These are phyloP conservation scores for Plectus sambesii DNA, from an alignment of 1,140 invertebrate species.

Conservation along the genomic window DNA sequence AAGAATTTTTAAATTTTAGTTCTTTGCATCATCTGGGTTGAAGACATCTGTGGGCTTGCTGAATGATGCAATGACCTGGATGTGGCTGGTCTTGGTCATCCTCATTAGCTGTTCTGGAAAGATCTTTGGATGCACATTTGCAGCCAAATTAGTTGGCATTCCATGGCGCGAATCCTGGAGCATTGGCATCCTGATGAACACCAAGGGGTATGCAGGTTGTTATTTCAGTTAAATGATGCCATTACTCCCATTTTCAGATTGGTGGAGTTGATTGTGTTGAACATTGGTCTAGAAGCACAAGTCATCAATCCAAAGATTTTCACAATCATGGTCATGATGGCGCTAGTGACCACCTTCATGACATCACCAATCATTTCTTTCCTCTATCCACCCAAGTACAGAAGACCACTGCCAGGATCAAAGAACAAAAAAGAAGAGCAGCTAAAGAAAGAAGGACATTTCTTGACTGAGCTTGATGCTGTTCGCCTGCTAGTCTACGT, in stretches of 20 bases:
- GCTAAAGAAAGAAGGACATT: no score
- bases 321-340: slow-evolving; percentile 15
- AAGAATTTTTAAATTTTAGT: slow-evolving; percentile 3
- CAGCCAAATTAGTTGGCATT: slow-evolving; percentile 13
- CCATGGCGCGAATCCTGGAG: slow-evolving; percentile 16
- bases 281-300: slow-evolving; percentile 15
- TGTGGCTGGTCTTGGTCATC: slow-evolving; percentile 13
- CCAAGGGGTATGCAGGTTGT: slow-evolving; percentile 3
- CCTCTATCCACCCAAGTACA: slow-evolving; percentile 14
- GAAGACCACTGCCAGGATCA: slow-evolving; percentile 3
- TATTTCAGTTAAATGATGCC: background rate
- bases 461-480: no score
- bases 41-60: slow-evolving; percentile 14
- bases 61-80: slow-evolving; percentile 9
- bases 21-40: slow-evolving; percentile 16
- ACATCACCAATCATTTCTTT: slow-evolving; percentile 13
- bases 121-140: slow-evolving; percentile 16
- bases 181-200: slow-evolving; percentile 19
- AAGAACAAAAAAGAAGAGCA: no score
- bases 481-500: slow-evolving; percentile 6
- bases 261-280: slow-evolving; percentile 19
- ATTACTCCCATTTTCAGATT: slow-evolving; percentile 1
- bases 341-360: slow-evolving; percentile 18
- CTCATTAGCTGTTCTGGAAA: slow-evolving; percentile 14
- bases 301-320: slow-evolving; percentile 19